phyloP scores from a whole-genome alignment of 2,113 vertebrate genomes.

The Grammomys dolichurus region DNA sequence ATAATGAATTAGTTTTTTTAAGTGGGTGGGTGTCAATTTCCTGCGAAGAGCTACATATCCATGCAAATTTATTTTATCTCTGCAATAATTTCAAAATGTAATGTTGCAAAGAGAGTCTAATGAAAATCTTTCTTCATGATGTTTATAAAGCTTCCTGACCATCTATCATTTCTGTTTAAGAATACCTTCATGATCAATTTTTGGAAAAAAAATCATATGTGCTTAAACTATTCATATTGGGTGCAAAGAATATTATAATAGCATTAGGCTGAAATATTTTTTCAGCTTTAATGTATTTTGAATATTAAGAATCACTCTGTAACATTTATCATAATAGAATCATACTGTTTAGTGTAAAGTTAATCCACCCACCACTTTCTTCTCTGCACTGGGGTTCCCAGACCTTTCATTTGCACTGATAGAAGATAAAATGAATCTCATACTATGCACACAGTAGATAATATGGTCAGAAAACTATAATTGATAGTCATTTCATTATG shows the following conservation, averaged over 20 bases:
- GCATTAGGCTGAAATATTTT: not conserved
- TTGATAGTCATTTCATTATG: conserved; percentile 55
- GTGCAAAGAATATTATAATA: not conserved
- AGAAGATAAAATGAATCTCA: conserved; percentile 52
- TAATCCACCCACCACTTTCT: conserved; percentile 58
- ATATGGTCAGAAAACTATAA: conserved; percentile 39
- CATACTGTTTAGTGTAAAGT: conserved; percentile 64
- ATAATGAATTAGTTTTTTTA: not conserved
- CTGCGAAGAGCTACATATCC: not conserved
- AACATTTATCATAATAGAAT: not conserved
- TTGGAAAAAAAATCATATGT: not conserved
- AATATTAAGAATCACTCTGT: not conserved
- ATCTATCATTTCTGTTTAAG: not conserved
- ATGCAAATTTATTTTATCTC: not conserved
- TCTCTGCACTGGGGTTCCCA: not conserved
- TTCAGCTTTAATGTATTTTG: not conserved
- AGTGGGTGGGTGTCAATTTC: rapidly evolving
- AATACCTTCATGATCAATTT: not conserved
- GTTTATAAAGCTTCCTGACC: not conserved
- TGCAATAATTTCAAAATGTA: not conserved
- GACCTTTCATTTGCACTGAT: conserved; percentile 51
- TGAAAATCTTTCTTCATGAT: not conserved
- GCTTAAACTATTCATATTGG: not conserved
- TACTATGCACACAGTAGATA: conserved; percentile 21
- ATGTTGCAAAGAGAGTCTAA: not conserved